Percentiles rank a stretch among this genome's conserved stretches.
Evolutionary conservation across 2,113 vertebrate species (phyloP).

Genomic region (Sturnira hondurensis): DNA sequence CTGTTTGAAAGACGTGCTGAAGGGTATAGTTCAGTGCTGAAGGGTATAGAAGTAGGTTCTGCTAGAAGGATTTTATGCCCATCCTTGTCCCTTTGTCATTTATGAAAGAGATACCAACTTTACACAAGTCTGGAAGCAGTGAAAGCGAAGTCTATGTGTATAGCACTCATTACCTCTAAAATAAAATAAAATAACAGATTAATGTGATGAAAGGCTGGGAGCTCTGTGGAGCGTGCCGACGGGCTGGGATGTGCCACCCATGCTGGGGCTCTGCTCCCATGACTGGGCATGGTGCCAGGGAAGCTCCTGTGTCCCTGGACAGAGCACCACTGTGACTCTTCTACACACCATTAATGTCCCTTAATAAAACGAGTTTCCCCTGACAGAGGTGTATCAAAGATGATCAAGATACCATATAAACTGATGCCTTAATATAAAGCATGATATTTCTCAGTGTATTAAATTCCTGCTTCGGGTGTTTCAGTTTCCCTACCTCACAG

Average conservation of each 20-base stretch:
- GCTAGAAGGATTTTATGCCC: not conserved
- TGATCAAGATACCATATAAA: not conserved
- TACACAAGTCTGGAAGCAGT: not conserved
- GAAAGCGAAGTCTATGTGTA: not conserved
- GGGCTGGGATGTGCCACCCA: not conserved
- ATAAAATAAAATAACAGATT: not conserved
- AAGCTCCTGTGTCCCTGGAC: not conserved
- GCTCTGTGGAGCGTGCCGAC: not conserved
- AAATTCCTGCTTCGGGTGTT: not conserved
- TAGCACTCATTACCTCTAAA: not conserved
- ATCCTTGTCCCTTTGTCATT: not conserved
- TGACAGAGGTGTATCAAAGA: not conserved
- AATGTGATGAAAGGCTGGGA: not conserved
- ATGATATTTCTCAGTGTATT: not conserved
- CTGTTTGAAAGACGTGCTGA: not conserved
- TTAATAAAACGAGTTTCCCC: not conserved
- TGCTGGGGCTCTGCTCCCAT: not conserved
- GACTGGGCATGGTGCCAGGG: not conserved
- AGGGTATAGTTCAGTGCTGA: not conserved
- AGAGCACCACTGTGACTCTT: not conserved
- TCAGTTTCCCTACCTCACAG: not conserved
- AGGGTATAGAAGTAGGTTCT: not conserved
- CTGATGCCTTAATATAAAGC: not conserved
- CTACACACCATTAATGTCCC: not conserved
- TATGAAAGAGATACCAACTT: not conserved